Percentiles rank a stretch among this genome's conserved stretches.
These are phyloP conservation scores for Physella acuta DNA, from an alignment of 1,140 invertebrate genomes.

Conservation along the genomic window DNA sequence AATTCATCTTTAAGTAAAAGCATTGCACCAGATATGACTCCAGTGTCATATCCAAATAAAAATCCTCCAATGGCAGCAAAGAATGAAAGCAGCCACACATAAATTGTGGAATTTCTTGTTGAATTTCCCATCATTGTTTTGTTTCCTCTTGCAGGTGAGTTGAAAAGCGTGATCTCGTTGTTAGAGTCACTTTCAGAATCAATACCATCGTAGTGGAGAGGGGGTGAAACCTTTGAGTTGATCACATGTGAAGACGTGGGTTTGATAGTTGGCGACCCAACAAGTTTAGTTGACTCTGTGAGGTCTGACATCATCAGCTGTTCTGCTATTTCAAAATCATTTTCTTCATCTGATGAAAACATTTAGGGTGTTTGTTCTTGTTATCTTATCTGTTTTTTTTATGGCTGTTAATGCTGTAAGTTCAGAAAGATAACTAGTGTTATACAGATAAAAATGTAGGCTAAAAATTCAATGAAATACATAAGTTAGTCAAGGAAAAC, in stretches of 20 bases:
- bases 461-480: too few relatives aligned
- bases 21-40: conserved; percentile 51
- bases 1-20: conserved; percentile 32
- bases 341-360: conserved; percentile 7
- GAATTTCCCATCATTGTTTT: not conserved
- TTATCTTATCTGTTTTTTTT: too few relatives aligned
- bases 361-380: too few relatives aligned
- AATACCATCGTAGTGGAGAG: too few relatives aligned
- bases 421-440: too few relatives aligned
- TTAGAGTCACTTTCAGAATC: not conserved
- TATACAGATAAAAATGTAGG: too few relatives aligned
- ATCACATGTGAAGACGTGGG: not conserved
- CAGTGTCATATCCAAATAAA: conserved; percentile 71
- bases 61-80: conserved; percentile 68
- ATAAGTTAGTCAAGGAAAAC: too few relatives aligned
- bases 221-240: not conserved
- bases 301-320: conserved; percentile 5
- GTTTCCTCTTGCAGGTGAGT: not conserved
- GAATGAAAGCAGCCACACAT: conserved; percentile 56
- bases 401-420: too few relatives aligned
- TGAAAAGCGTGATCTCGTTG: not conserved
- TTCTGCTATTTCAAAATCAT: not conserved
- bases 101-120: not conserved
- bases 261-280: conserved; percentile 4
- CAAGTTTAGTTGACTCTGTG: conserved; percentile 4